phyloP scores from a whole-genome alignment of 2,797 vertebrate genomes.

The Sebastes diaconus region DNA sequence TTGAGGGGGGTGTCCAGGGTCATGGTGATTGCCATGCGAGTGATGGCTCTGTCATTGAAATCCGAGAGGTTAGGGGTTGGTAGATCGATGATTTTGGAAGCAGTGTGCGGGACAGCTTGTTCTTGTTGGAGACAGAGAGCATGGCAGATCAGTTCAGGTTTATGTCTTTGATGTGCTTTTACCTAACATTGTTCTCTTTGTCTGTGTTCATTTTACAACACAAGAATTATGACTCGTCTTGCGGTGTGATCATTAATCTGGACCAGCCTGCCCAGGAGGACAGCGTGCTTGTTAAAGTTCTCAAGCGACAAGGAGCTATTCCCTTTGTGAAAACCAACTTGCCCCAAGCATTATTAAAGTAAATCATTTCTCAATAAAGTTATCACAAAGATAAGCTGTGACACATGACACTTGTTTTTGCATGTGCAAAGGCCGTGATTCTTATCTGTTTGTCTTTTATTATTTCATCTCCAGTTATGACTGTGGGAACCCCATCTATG shows the following conservation, averaged over 20 bases:
- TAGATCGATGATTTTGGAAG: too few relatives aligned
- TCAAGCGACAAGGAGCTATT: slow-evolving; percentile 93
- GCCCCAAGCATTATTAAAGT: slow-evolving; percentile 90
- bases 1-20: neutral
- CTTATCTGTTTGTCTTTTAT: neutral
- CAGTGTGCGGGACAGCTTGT: too few relatives aligned
- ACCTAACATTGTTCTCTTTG: neutral
- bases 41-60: too few relatives aligned
- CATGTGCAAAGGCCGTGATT: neutral
- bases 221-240: slow-evolving; percentile 84
- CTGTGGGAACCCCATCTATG: slow-evolving; percentile 90
- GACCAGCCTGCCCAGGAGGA: slow-evolving; percentile 78
- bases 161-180: too few relatives aligned
- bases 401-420: neutral
- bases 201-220: neutral
- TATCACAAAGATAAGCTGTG: neutral
- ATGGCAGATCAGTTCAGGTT: too few relatives aligned
- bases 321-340: slow-evolving; percentile 94
- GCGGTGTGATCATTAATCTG: slow-evolving; percentile 84
- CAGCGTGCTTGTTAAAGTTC: slow-evolving; percentile 88
- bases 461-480: slow-evolving; percentile 83
- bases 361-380: slow-evolving; percentile 17
- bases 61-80: too few relatives aligned
- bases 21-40: neutral
- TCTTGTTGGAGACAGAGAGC: too few relatives aligned